These are phyloP conservation scores for Leptatherina wallacei DNA, from an alignment of 2,797 vertebrate genomes.

Conservation along the genomic window DNA sequence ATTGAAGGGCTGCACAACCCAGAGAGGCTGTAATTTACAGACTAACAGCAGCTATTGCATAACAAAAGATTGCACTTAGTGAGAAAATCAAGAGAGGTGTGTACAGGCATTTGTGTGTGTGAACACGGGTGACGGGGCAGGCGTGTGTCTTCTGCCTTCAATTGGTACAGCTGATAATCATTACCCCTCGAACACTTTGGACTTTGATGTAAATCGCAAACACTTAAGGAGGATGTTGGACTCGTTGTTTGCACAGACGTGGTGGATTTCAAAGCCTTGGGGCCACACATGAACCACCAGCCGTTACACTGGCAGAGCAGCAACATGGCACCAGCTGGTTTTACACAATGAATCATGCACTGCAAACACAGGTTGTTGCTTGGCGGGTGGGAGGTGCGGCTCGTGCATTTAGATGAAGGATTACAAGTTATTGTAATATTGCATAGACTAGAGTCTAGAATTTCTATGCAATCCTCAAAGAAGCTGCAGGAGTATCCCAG, in stretches of 20 bases:
- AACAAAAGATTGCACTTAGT: conserved; percentile 43
- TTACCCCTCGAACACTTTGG: conserved; percentile 55
- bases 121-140: conserved; percentile 16
- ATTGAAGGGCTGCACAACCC: conserved; percentile 47
- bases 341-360: conserved; percentile 5
- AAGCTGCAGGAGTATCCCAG: background rate
- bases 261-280: conserved; percentile 39
- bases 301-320: conserved; percentile 18
- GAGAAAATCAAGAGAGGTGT: conserved; percentile 38
- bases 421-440: background rate
- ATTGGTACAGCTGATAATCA: conserved; percentile 72
- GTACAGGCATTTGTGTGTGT: conserved; percentile 26
- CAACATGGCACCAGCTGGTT: conserved; percentile 6
- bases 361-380: background rate
- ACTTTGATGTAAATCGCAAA: conserved; percentile 69
- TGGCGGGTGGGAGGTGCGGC: background rate
- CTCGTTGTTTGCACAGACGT: conserved; percentile 68
- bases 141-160: conserved; percentile 55
- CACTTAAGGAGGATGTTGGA: conserved; percentile 62
- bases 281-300: conserved; percentile 24
- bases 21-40: conserved; percentile 57
- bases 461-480: background rate
- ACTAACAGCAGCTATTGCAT: conserved; percentile 52
- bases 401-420: background rate
- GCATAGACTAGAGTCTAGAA: no score